These are phyloP conservation scores for Coelopa frigida DNA, from an alignment of 1,140 invertebrate genomes.

Conservation along the genomic window DNA sequence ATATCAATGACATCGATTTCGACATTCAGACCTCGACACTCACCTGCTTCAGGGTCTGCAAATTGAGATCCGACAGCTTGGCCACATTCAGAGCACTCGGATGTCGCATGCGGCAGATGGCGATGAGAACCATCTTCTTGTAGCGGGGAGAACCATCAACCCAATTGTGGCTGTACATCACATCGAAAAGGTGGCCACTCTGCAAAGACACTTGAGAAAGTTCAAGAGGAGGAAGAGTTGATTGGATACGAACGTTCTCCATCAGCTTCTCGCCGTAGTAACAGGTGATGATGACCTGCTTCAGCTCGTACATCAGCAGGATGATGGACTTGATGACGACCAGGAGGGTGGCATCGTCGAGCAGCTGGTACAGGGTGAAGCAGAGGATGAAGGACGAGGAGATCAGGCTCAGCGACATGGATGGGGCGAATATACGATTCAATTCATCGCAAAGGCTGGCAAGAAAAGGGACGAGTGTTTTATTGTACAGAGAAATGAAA, in stretches of 20 bases:
- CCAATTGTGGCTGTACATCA: constrained; percentile 13
- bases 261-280: constrained; percentile 10
- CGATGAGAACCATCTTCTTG: not conserved
- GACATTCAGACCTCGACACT: no score
- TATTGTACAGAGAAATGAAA: not conserved
- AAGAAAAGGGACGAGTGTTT: not conserved
- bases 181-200: not conserved
- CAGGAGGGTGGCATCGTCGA: constrained; percentile 8
- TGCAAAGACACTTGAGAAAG: not conserved
- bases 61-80: constrained; percentile 7
- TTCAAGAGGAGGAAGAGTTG: not conserved
- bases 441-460: constrained; percentile 1
- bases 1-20: no score
- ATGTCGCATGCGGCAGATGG: not conserved
- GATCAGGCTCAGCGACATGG: constrained; percentile 5
- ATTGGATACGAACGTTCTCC: constrained; percentile 3
- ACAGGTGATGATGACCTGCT: constrained; percentile 11
- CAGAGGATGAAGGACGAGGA: constrained; percentile 14
- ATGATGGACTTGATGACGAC: constrained; percentile 4
- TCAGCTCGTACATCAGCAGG: constrained; percentile 9
- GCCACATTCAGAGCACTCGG: constrained; percentile 6
- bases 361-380: constrained; percentile 8
- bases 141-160: constrained; percentile 6
- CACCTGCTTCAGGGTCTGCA: constrained; percentile 12
- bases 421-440: constrained; percentile 9